Evolutionary conservation across 2,797 vertebrate species (phyloP), one percentile per base, ranked within the genome.

Genomic region (Alfaro cultratus): DNA sequence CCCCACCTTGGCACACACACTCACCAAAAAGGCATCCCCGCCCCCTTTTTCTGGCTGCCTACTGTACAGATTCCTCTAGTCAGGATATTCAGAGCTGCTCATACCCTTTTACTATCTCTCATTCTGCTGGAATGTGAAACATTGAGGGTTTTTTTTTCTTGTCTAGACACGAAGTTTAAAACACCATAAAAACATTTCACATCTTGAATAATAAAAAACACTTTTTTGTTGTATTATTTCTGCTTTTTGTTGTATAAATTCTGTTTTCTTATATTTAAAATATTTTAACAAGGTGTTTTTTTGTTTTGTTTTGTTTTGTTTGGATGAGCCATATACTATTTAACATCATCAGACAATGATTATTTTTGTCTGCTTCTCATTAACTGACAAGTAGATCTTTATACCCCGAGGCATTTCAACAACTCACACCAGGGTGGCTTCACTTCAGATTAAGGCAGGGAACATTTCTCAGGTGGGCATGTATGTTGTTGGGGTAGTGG

Each of bases 51-150:
- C 78, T 64, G 81, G 73, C 80, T 84, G 79, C 62, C 62, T 73
- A 39, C 55, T 73, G 76, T 74, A 71, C 81, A 87, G 84, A 93
- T 94, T 93, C 90, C 87, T 91, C 78, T 86, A 90, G 78, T 82
- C 47, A n/a, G 12, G 45, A 36, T 21, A 23, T 68, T 78, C 76
- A 75, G 29, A 82, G 34, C 74, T 72, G 23, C 39, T 70, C 68
- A 78, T 85, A 76, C 21, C 81, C 74, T 74, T n/a, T n/a, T 53
- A 81, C 80, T 39, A 29, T 78, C 64, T 16, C 23, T 73, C 83
- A 75, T 72, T 86, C 73, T 77, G 81, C 68, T 76, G 77, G 75
- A 87, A 83, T 81, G 51, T 64, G 60, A 36, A 41, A 29, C 0
- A 11, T 29, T 0, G 46, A 29, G 55, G 6, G 12, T 60, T 64